phyloP scores from a whole-genome alignment of 53 echinoderm and acorn worm species.

The Zoroaster sp. region DNA sequence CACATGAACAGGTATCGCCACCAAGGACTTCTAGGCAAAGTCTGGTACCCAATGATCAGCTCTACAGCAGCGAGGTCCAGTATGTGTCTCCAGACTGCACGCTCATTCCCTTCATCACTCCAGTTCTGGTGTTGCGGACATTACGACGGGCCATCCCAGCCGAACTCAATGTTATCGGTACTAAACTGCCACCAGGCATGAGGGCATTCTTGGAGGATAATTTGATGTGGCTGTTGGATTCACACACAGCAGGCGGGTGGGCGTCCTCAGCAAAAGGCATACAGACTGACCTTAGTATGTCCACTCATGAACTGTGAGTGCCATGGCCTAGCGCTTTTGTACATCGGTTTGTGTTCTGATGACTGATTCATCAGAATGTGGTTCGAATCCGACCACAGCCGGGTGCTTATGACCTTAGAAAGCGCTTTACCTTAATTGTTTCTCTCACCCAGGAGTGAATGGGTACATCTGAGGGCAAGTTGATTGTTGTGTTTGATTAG shows the following conservation, averaged over 20 bases:
- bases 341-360: too few species aligned
- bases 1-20: slow-evolving; percentile 79
- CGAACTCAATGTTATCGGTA: slow-evolving; percentile 70
- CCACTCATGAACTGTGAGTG: slow-evolving; percentile 10
- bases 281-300: slow-evolving; percentile 64
- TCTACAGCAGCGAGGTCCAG: slow-evolving; percentile 96
- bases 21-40: slow-evolving; percentile 73
- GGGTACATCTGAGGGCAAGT: too few species aligned
- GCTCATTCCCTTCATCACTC: slow-evolving; percentile 83
- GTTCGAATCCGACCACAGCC: too few species aligned
- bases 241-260: slow-evolving; percentile 34
- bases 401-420: too few species aligned
- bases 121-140: slow-evolving; percentile 90
- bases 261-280: slow-evolving; percentile 66
- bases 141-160: slow-evolving; percentile 75
- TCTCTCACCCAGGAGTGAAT: too few species aligned
- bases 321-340: too few species aligned
- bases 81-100: slow-evolving; percentile 81
- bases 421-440: too few species aligned
- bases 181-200: slow-evolving; percentile 82
- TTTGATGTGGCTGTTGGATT: slow-evolving; percentile 76
- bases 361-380: too few species aligned
- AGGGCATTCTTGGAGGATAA: slow-evolving; percentile 82
- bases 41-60: slow-evolving; percentile 91
- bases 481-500: too few species aligned